Evolutionary conservation across 30 jellyfish, hydroid and myxozoan genomes (phyloP), one percentile per base, ranked within the genome.

Genomic region (Hydractinia echinata): DNA sequence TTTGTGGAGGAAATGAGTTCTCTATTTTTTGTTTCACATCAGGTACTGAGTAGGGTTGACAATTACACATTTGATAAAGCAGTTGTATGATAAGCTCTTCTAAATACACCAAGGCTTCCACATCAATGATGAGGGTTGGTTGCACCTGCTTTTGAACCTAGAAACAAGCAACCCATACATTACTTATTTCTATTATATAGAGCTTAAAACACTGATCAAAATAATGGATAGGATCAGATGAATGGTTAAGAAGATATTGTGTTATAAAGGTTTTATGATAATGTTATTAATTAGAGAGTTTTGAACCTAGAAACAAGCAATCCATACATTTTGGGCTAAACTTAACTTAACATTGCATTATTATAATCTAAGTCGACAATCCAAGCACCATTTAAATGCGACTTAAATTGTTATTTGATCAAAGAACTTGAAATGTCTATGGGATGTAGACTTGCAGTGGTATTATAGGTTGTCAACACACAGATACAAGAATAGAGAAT

Each of bases 141-240:
- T 92, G 98, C 20, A 85, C 95, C 74, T 92, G 96, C 81, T 86
- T 86, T 78, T 92, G 95, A 50, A 92, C 98, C 98, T 92, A 54
- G 9, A 69, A 66, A 13, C 16, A 9, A 64, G 7, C 7, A 64
- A 13, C 44, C 44, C 44, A 70, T 19, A 48, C 60, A 66, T 19
- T 8, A 77, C 16, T 30, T 30, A 30, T 30, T 30, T 30, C 44
- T n/a, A n/a, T n/a, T n/a, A n/a, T n/a, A n/a, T n/a, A n/a, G n/a
- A n/a, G n/a, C n/a, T n/a, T n/a, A n/a, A n/a, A n/a, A n/a, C n/a
- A n/a, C n/a, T n/a, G n/a, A n/a, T n/a, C n/a, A n/a, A n/a, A n/a
- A n/a, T n/a, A n/a, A n/a, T n/a, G n/a, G n/a, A n/a, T n/a, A n/a
- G n/a, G n/a, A n/a, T n/a, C n/a, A 14, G 44, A 9, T 13, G 79